Conservation (phyloP, 2,888 invertebrate genomes). For the Spatulosminthurus flaviceps region DNA sequence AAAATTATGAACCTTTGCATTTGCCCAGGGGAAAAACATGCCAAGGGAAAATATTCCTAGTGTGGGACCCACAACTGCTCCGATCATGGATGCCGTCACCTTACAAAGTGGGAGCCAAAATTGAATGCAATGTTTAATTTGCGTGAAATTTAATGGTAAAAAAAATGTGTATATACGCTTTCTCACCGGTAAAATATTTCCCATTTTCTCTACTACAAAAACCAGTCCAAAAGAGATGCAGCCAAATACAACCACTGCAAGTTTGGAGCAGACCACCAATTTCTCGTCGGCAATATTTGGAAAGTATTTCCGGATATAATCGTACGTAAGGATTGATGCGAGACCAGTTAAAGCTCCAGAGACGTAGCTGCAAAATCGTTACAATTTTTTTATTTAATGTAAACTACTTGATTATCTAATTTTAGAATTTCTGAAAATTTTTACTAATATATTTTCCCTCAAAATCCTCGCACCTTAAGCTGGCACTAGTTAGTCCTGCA, state of each 20-base stretch:
- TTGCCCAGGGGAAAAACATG: constrained; percentile 79
- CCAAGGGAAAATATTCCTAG: constrained; percentile 70
- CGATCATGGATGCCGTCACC: constrained; percentile 50
- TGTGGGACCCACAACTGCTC: constrained; percentile 45
- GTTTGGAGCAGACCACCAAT: constrained; percentile 67
- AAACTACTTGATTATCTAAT: too few relatives aligned
- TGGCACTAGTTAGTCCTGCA: constrained; percentile 93
- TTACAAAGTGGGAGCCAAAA: neutral
- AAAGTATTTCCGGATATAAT: constrained; percentile 64
- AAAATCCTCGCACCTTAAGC: too few relatives aligned
- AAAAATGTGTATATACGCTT: neutral
- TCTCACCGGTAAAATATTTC: constrained; percentile 67
- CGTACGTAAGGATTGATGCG: constrained; percentile 69
- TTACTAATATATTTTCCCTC: too few relatives aligned
- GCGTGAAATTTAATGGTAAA: neutral
- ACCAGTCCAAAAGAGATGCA: constrained; percentile 68
- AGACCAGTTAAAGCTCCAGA: constrained; percentile 71
- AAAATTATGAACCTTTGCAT: constrained; percentile 19
- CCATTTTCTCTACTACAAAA: constrained; percentile 69
- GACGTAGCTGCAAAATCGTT: constrained; percentile 70
- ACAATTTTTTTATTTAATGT: too few relatives aligned
- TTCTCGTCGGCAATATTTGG: constrained; percentile 64
- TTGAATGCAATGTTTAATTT: neutral
- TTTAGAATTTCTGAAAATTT: too few relatives aligned
- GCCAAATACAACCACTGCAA: constrained; percentile 68